These are phyloP conservation scores for Eurytoma adleriae DNA, from an alignment of 2,888 invertebrate genomes.

Conservation along the genomic window DNA sequence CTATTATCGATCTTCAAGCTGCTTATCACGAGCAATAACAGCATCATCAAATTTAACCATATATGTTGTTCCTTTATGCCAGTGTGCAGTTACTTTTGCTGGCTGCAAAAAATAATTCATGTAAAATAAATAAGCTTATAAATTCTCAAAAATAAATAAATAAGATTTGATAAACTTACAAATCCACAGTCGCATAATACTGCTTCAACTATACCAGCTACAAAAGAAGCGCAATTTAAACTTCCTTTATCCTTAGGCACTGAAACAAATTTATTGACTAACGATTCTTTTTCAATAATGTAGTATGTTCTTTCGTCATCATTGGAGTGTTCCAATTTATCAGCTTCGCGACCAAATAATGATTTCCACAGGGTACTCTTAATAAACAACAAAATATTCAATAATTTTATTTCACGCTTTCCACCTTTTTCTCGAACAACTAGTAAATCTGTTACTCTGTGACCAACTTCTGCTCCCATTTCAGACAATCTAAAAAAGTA, in stretches of 20 bases:
- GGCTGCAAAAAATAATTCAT: constrained; percentile 80
- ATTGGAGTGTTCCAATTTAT: constrained; percentile 98
- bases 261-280: constrained; percentile 98
- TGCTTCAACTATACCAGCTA: constrained; percentile 98
- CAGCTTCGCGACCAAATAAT: constrained; percentile 98
- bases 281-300: constrained; percentile 97
- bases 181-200: constrained; percentile 96
- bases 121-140: not conserved
- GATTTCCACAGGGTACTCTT: constrained; percentile 99
- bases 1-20: constrained; percentile 89
- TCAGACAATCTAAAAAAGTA: constrained; percentile 87
- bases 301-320: constrained; percentile 99
- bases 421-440: constrained; percentile 95
- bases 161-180: constrained; percentile 81
- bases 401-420: constrained; percentile 95
- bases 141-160: not conserved
- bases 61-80: constrained; percentile 99
- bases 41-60: constrained; percentile 98
- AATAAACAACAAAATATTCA: constrained; percentile 96
- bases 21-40: constrained; percentile 93
- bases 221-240: constrained; percentile 98
- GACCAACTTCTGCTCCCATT: constrained; percentile 96
- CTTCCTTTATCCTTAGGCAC: constrained; percentile 98
- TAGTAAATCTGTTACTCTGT: constrained; percentile 93
- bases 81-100: constrained; percentile 98